Conservation (phyloP, 35 echinoderm and acorn worm genomes). For the Holothuria glaberrima region DNA sequence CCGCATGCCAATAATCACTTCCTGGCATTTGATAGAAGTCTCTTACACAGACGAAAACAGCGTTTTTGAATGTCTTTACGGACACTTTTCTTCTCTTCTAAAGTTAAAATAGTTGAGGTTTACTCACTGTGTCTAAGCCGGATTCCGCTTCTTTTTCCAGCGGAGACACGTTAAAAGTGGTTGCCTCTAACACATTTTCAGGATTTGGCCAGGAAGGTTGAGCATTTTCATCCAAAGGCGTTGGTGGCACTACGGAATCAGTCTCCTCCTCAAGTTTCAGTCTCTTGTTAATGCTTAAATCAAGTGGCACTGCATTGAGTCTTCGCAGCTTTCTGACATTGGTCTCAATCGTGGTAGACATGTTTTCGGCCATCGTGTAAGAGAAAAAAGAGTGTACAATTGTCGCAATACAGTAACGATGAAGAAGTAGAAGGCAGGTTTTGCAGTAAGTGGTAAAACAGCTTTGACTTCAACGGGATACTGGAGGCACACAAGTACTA, state of each 20-base stretch:
- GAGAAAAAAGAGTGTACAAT: not conserved
- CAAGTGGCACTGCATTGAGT: not conserved
- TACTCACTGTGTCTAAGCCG: not conserved
- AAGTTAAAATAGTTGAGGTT: not conserved
- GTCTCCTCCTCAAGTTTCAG: not conserved
- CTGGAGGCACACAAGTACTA: too few species aligned
- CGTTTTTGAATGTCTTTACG: too few species aligned
- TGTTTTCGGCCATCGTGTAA: not conserved
- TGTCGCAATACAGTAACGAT: not conserved
- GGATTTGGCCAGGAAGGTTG: not conserved
- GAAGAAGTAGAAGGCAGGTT: not conserved
- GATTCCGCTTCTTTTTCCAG: too few species aligned
- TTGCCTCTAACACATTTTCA: not conserved
- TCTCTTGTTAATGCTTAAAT: not conserved
- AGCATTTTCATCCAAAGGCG: not conserved
- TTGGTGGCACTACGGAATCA: conserved; percentile 15
- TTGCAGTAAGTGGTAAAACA: not conserved
- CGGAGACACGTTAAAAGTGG: too few species aligned
- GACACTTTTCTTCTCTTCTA: too few species aligned
- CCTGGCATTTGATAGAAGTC: not conserved
- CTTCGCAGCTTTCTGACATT: too few species aligned
- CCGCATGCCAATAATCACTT: not conserved
- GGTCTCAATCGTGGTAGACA: not conserved
- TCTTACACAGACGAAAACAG: not conserved
- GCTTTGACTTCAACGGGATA: not conserved